Evolutionary conservation across 1,140 invertebrate genomes (phyloP), one percentile per base, ranked within the genome.

Genomic region (Aphis gossypii): DNA sequence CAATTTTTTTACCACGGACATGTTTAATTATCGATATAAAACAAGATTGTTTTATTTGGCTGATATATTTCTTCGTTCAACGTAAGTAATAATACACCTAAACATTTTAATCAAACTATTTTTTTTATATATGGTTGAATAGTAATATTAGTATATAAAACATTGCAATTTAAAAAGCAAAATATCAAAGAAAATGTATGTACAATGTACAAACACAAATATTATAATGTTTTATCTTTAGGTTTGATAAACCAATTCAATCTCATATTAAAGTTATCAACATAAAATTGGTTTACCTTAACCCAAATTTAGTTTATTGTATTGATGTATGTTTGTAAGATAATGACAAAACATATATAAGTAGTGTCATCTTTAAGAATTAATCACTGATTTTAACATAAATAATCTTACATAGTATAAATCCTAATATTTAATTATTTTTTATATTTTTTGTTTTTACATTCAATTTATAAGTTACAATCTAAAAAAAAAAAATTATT

Each of bases 1-100:
- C 95, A 97, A 97, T 2, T 97, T 99, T 96, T 97, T 99, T 94
- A 97, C 98, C 94, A 97, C 98, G 0, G 97, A 97, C 94, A 97
- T 99, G 94, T 98, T 99, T 95, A 97, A 98, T 95, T 98, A 97
- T 23, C 98, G 98, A 95, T 99, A 98, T 95, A 98, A 98, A 95
- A 96, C 97, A 3, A 96, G 98, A 68, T 96, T 98, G 7, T 98
- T 99, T 95, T 97, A 98, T 95, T 96, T 99, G 44, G 96, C 98
- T 0, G 98, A 99, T 95, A 96, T 99, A 76, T 99, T 99, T 95
- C 96, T 99, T 2, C 97, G 97, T 94, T 99, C 99, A 84, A 98
- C 98, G 97, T 98, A 96, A 97, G 97, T 97, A 94, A 94, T 41
- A 54, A 56, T 56, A 51, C 1, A 48, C 14, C 48, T 48, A 90